Evolutionary conservation across 2,113 vertebrate genomes (phyloP), one percentile per base, ranked within the genome.

Genomic region (Microtus oregoni): DNA sequence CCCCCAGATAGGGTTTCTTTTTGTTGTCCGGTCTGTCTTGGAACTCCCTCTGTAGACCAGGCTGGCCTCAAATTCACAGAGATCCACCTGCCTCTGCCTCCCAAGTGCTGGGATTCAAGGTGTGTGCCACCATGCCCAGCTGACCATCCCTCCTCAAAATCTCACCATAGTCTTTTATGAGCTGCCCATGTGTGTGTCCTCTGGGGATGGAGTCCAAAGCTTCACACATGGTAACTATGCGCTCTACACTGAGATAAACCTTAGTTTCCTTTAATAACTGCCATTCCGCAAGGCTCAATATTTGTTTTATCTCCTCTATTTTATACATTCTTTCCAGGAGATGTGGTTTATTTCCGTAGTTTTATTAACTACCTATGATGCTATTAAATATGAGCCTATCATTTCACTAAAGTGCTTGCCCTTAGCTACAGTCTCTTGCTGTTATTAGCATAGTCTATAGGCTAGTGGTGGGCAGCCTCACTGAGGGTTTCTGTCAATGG

Each of bases 361-460:
- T 96, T 97, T 96, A 95, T 86, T 94, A 76, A 83, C 35, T 12
- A 94, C 20, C 77, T 82, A 89, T 81, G 72, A 90, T 89, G n/a
- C 35, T 89, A 28, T 58, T 95, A 22, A 92, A 26, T 70, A 41
- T 28, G 50, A 88, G 38, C 81, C 32, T 67, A 17, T 83, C 32
- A 61, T 75, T 94, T 91, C 41, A 24, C 32, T 89, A 82, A 93
- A 79, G 47, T 28, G 52, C 78, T 35, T 96, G 22, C 76, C 41
- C 61, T 91, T 83, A 89, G 77, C 58, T 89, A 38, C 19, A 86
- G 86, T n/a, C 44, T 96, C 76, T 97, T 92, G 44, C 41, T 76
- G 55, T 55, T 75, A 13, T n/a, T 86, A 86, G 32, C 32, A 30
- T 3, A 11, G 82, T 50, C 44, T 50, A 92, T 28, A 94, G 44